Evolutionary conservation across 2,797 vertebrate genomes (phyloP).

Genomic region (Sebastes melanostomus): DNA sequence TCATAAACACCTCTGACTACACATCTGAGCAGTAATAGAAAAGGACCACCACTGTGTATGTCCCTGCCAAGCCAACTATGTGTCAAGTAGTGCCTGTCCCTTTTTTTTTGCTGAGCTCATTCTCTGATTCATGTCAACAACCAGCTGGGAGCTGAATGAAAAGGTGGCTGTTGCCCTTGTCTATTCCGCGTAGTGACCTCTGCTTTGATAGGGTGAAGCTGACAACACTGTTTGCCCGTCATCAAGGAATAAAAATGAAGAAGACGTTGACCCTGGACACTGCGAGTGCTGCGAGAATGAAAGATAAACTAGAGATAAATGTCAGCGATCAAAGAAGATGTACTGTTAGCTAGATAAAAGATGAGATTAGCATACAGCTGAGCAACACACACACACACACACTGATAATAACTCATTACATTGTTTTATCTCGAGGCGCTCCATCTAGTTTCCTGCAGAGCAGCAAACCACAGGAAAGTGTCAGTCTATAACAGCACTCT

Average conservation of each 20-base stretch:
- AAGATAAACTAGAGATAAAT: constrained; percentile 27
- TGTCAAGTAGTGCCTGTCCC: constrained; percentile 21
- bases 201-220: constrained; percentile 31
- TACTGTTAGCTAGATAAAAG: constrained; percentile 16
- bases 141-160: constrained; percentile 45
- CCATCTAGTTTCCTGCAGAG: constrained; percentile 65
- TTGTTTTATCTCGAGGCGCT: constrained; percentile 67
- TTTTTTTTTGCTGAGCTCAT: constrained; percentile 20
- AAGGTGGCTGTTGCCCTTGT: constrained; percentile 43
- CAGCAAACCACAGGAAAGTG: constrained; percentile 71
- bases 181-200: constrained; percentile 29
- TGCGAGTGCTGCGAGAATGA: background rate
- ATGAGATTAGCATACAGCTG: constrained; percentile 11
- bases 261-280: constrained; percentile 11
- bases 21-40: constrained; percentile 10
- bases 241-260: constrained; percentile 14
- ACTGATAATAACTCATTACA: constrained; percentile 59
- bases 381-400: constrained; percentile 1
- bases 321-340: constrained; percentile 32
- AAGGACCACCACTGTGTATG: background rate
- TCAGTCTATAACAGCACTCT: constrained; percentile 69
- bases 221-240: background rate
- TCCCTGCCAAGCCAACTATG: constrained; percentile 24
- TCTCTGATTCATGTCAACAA: constrained; percentile 38
- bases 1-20: constrained; percentile 19